Evolutionary conservation across 2,888 invertebrate species (phyloP).

Genomic region (Gibbula magus): DNA sequence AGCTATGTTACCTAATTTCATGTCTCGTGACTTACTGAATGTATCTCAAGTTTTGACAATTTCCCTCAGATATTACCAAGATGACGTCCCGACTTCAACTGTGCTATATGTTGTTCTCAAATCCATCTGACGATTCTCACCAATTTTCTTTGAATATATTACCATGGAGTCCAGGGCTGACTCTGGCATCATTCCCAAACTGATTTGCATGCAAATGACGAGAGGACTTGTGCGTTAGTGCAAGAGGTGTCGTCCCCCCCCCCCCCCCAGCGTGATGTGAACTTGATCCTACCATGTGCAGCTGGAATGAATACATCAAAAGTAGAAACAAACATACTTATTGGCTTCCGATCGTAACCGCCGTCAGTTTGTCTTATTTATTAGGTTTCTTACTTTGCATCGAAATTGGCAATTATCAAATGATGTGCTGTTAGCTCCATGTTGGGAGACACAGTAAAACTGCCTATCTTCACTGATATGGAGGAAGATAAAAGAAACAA

Average conservation of each 20-base stretch:
- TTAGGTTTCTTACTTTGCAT: neutral
- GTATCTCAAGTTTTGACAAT: too few species aligned
- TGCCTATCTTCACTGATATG: too few species aligned
- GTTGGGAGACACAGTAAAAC: too few species aligned
- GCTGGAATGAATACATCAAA: neutral
- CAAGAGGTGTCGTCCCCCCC: neutral
- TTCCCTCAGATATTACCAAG: too few species aligned
- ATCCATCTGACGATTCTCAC: neutral
- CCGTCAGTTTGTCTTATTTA: neutral
- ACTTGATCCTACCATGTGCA: neutral
- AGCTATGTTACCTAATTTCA: too few species aligned
- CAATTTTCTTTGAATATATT: neutral
- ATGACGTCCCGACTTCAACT: too few species aligned
- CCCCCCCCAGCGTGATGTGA: neutral
- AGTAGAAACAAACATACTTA: neutral
- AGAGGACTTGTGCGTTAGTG: neutral
- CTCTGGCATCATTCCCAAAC: neutral
- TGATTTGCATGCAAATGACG: neutral
- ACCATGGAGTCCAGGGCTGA: neutral
- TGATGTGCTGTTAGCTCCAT: too few species aligned
- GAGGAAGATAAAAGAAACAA: too few species aligned
- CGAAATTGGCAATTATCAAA: neutral
- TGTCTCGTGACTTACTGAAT: too few species aligned
- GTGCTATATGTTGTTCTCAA: neutral
- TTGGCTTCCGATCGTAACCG: neutral